Conservation (phyloP, 2,888 invertebrate genomes). For the Beris morrisii region DNA sequence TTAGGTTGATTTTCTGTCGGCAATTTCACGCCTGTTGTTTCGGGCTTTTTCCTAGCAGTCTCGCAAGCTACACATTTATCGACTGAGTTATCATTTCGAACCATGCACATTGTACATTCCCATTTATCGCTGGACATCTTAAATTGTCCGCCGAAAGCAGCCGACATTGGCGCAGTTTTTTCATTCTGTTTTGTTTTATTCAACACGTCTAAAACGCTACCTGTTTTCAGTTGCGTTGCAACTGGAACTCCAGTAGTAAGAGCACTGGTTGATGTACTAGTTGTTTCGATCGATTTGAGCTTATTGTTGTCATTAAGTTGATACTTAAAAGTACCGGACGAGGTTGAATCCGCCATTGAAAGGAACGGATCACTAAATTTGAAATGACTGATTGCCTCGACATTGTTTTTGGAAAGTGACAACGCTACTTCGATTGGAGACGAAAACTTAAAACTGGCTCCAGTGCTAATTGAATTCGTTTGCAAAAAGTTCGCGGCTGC, state of each 20-base stretch:
- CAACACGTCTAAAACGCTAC: conserved; percentile 57
- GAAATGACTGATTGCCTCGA: conserved; percentile 59
- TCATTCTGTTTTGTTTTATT: conserved; percentile 40
- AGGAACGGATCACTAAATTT: conserved; percentile 61
- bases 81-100: conserved; percentile 60
- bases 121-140: conserved; percentile 63
- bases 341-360: conserved; percentile 41
- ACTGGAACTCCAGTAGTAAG: conserved; percentile 14
- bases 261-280: conserved; percentile 5
- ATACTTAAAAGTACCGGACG: conserved; percentile 49
- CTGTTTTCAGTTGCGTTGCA: conserved; percentile 51
- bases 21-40: not conserved
- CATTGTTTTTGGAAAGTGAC: conserved; percentile 51
- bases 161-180: conserved; percentile 10
- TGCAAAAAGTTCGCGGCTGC: not conserved
- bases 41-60: conserved; percentile 47
- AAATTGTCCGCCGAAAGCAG: conserved; percentile 54
- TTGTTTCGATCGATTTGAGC: not conserved
- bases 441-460: conserved; percentile 54
- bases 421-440: conserved; percentile 52
- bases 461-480: not conserved
- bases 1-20: not conserved
- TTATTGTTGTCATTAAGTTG: conserved; percentile 3
- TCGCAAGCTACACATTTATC: conserved; percentile 62
- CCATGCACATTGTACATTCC: conserved; percentile 68